These are phyloP conservation scores for Phenganax stokvisi DNA, from an alignment of 92 coral and sea anemone genomes.

Conservation along the genomic window DNA sequence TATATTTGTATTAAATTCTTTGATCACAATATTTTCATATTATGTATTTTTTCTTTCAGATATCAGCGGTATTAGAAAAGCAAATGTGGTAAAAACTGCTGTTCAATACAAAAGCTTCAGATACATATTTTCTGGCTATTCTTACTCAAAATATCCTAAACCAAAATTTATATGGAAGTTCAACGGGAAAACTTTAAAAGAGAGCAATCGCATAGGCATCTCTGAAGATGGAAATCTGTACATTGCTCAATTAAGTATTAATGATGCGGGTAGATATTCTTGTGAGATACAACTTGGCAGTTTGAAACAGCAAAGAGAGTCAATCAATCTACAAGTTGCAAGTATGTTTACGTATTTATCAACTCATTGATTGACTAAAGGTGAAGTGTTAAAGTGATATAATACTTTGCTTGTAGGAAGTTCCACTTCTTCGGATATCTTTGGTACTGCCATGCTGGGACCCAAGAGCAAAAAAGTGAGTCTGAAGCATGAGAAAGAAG, in stretches of 20 bases:
- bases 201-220: constrained; percentile 60
- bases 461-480: constrained; percentile 19
- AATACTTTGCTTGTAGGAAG: constrained; percentile 2
- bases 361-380: background rate
- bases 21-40: background rate
- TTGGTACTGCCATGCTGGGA: constrained; percentile 13
- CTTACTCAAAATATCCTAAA: constrained; percentile 58
- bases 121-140: constrained; percentile 48
- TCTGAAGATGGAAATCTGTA: constrained; percentile 75
- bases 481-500: constrained; percentile 31
- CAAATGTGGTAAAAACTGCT: constrained; percentile 17
- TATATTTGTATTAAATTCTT: background rate
- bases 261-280: constrained; percentile 58
- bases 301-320: constrained; percentile 50
- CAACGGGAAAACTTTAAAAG: constrained; percentile 40
- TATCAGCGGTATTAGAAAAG: constrained; percentile 49
- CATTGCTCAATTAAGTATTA: constrained; percentile 54
- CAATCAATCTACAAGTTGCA: constrained; percentile 39
- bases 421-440: background rate
- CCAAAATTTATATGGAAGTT: constrained; percentile 63
- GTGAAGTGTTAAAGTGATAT: background rate
- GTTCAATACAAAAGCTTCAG: constrained; percentile 40
- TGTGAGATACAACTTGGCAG: constrained; percentile 52
- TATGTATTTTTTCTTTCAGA: constrained; percentile 42
- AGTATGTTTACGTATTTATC: constrained; percentile 35